Evolutionary conservation across 2,888 invertebrate species (phyloP).

Genomic region (Rotaria macrura): DNA sequence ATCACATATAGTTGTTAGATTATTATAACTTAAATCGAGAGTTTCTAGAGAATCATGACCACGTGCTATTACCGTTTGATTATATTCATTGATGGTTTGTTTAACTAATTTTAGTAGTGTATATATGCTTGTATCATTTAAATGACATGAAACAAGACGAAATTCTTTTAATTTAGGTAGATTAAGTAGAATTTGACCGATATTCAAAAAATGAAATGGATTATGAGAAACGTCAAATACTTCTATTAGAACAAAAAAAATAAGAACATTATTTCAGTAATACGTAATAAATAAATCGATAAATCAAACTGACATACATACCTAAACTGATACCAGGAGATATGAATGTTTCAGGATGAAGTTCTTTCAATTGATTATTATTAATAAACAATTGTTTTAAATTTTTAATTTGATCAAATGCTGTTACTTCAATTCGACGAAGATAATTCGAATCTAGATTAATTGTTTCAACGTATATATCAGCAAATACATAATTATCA

Average conservation of each 20-base stretch:
- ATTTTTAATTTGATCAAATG: conserved; percentile 20
- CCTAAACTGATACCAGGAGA: neutral
- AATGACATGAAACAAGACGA: neutral
- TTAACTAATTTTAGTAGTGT: neutral
- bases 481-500: neutral
- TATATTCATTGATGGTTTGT: neutral
- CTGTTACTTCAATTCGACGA: neutral
- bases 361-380: conserved; percentile 10
- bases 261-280: neutral
- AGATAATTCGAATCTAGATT: neutral
- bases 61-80: neutral
- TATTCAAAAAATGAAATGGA: neutral
- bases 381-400: neutral
- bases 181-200: neutral
- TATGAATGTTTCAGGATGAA: neutral
- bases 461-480: neutral
- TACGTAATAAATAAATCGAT: no score
- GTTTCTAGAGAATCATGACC: neutral
- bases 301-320: neutral
- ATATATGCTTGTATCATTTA: conserved; percentile 16
- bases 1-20: conserved; percentile 1
- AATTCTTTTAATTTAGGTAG: neutral
- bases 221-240: neutral
- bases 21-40: conserved; percentile 14
- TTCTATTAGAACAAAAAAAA: neutral